Base-by-base conservation (phyloP, 2,888 invertebrate species). In the Erpobdella octoculata region DNA sequence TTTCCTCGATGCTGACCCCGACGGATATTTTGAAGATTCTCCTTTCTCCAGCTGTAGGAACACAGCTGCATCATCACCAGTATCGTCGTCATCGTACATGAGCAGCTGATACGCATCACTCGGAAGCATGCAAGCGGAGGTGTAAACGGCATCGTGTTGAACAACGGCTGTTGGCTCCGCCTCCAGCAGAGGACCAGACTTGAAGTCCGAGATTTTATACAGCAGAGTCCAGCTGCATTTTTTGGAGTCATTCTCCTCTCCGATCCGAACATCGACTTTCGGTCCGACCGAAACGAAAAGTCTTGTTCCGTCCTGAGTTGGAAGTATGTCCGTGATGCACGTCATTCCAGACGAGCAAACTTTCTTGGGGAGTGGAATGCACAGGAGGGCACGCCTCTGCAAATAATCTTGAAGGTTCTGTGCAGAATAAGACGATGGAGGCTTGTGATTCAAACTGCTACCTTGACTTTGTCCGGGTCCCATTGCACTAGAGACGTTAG, bases 41-140 rank as follows among this genome's bases (percentile, higher is more conserved):
- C 31, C 15, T 28, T 62, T 62, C 28, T 25, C 53, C 5, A n/a
- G 18, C 1, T 3, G 18, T n/a, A 53, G 21, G 18, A 53, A 28
- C 8, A 53, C 21, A 15, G 21, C 28, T 8, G 21, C 53, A 25
- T 69, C 36, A 3, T n/a, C 25, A n/a, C 37, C 46, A 36, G 38
- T 35, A 21, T 69, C 69, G 18, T 69, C 69, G 28, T 67, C 67
- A 28, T 69, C 37, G 36, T 33, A 28, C 33, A 58, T 58, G 35
- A 48, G 46, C 37, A 41, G 69, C 15, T 69, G 69, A 6, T 33
- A 33, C 28, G 46, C 33, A 12, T 69, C 48, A 1, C n/a, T 35
- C 9, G 69, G 69, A 18, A 69, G 18, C n/a, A 69, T 21, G 37
- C 35, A 41, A 4, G 58, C 33, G 2, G 69, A 69, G 6, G 28